Base-by-base conservation (phyloP, 92 coral and sea anemone species). In the Phenganax subtilis region DNA sequence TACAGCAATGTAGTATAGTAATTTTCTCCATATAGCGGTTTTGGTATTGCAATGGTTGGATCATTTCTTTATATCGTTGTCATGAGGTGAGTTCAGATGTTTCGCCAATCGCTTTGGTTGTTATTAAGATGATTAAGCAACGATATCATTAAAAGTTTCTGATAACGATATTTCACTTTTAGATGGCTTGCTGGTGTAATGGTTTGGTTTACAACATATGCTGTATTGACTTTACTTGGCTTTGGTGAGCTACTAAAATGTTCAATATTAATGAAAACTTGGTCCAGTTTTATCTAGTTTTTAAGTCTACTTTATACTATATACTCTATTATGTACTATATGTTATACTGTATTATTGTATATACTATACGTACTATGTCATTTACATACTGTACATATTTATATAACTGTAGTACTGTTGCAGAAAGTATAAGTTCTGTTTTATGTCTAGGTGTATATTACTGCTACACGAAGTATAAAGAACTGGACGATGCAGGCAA, bases 141-240 rank as follows among this genome's bases (percentile, higher is more conserved):
- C 55, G 7, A 73, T 47, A 53, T 51, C 10, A 47, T 1, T 5
- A 47, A 14, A 73, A 9, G 67, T 8, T 17, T 61, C 8, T 61
- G 67, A 7, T 6, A 0, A 61, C 14, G 67, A 15, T 5, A 17
- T 52, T 29, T 63, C 2, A 53, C 56, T 57, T 51, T 1, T 57
- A 93, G 98, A 77, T 93, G 98, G 98, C 71, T 93, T 65, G 98
- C 98, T 65, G 98, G 98, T 16, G 54, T 93, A 73, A 31, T 93
- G 60, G 94, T 93, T 29, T 93, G 98, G 98, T 52, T 93, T 68
- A 90, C 98, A 51, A 93, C 89, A 17, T 93, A 93, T 76, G 94
- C 94, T 64, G 89, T 93, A 29, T 84, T 93, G 64, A 93, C 98
- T 7, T 84, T 89, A 12, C 76, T 93, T 72, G 98, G 98, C 10